Evolutionary conservation across 1,140 invertebrate genomes (phyloP).

Genomic region (Andrena cerasifolii): DNA sequence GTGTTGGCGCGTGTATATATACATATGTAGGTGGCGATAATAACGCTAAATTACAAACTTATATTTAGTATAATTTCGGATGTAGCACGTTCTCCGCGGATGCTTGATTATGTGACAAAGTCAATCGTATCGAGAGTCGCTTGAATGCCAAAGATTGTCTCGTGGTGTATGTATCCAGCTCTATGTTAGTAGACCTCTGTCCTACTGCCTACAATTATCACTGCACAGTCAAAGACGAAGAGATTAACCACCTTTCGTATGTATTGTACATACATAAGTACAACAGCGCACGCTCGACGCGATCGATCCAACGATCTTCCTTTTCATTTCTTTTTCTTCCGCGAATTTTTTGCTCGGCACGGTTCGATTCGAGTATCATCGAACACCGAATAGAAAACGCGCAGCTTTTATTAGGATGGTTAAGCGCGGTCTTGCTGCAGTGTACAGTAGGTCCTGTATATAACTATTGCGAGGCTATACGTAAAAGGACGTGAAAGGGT

Average conservation of each 20-base stretch:
- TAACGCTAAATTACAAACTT: constrained; percentile 58
- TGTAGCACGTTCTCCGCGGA: constrained; percentile 41
- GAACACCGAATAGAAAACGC: no score
- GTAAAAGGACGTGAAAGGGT: not conserved
- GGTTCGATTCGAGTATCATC: no score
- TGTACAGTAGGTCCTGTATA: constrained; percentile 40
- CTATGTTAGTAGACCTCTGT: no score
- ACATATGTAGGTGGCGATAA: constrained; percentile 56
- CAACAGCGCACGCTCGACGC: not conserved
- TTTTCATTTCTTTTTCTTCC: not conserved
- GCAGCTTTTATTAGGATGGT: not conserved
- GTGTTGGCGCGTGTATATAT: no score
- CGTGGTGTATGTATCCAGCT: constrained; percentile 32
- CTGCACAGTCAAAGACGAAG: no score
- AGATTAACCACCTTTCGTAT: no score
- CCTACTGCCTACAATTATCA: no score
- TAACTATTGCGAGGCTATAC: constrained; percentile 14
- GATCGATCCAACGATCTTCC: not conserved
- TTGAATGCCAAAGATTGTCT: constrained; percentile 64
- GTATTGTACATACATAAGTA: no score
- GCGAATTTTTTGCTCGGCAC: not conserved
- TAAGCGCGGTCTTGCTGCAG: not conserved
- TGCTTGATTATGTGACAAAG: constrained; percentile 25
- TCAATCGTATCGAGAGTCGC: constrained; percentile 40
- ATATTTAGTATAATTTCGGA: constrained; percentile 73